Evolutionary conservation across 2,888 invertebrate genomes (phyloP).

Genomic region (Dynastes hyllus): DNA sequence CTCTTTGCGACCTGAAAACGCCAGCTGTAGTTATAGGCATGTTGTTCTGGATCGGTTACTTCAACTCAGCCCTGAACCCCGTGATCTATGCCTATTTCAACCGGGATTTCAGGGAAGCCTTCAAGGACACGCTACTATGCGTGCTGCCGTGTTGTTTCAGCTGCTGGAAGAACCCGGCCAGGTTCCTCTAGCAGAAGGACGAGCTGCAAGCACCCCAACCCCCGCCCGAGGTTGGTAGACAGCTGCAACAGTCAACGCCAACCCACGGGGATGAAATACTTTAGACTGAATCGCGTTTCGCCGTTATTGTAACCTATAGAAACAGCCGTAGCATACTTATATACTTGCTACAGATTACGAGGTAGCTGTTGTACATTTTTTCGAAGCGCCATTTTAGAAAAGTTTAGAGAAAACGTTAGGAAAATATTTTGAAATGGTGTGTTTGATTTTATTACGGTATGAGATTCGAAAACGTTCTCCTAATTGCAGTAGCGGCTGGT

Average conservation of each 20-base stretch:
- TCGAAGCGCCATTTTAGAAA: not conserved
- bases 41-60: conserved; percentile 96
- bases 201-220: conserved; percentile 57
- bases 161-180: conserved; percentile 81
- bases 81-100: conserved; percentile 97
- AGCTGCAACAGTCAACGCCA: not conserved
- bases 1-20: conserved; percentile 80
- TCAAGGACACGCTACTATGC: conserved; percentile 91
- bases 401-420: not conserved
- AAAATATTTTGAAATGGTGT: not conserved
- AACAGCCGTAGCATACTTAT: not conserved
- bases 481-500: too few species aligned
- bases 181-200: conserved; percentile 70
- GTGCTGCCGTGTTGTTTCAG: conserved; percentile 88
- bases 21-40: conserved; percentile 81
- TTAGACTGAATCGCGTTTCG: conserved; percentile 57
- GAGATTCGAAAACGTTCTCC: not conserved
- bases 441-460: not conserved
- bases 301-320: conserved; percentile 5
- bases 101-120: conserved; percentile 96
- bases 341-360: conserved; percentile 38
- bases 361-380: too few species aligned
- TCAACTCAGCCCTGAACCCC: conserved; percentile 96
- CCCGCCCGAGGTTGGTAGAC: not conserved
- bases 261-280: conserved; percentile 66